Evolutionary conservation across 2,888 invertebrate genomes (phyloP).

Genomic region (Podabrus alpinus): DNA sequence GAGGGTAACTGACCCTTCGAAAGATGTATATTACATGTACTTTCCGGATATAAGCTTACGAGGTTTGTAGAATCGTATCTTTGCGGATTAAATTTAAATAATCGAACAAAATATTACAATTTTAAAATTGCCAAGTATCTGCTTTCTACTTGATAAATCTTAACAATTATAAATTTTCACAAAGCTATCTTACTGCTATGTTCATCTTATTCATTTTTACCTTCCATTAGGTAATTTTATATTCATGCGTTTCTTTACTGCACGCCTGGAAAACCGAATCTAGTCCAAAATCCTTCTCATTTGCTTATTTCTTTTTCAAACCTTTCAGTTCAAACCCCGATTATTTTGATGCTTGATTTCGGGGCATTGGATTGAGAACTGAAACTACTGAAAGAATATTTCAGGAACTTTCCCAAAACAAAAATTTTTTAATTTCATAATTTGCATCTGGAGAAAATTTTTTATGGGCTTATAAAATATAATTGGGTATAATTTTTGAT

Average conservation of each 20-base stretch:
- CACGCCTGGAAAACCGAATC: neutral
- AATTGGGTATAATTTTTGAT: too few species aligned
- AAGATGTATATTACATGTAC: conserved; percentile 43
- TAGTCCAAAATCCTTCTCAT: neutral
- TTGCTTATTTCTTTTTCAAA: neutral
- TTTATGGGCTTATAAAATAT: too few species aligned
- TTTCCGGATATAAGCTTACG: conserved; percentile 38
- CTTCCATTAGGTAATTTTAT: neutral
- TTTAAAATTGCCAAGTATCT: neutral
- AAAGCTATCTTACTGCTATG: neutral
- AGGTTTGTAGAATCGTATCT: conserved; percentile 41
- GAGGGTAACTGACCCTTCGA: conserved; percentile 42
- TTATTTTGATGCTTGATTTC: too few species aligned
- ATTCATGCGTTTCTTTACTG: neutral
- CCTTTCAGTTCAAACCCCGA: too few species aligned
- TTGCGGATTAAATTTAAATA: conserved; percentile 41
- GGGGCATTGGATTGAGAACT: too few species aligned
- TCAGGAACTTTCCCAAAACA: too few species aligned
- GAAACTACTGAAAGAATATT: too few species aligned
- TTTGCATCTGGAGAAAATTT: too few species aligned
- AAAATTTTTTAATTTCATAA: too few species aligned
- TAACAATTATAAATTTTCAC: neutral
- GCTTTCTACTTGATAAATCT: conserved; percentile 11
- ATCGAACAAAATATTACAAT: conserved; percentile 28
- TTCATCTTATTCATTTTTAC: neutral